Percentiles rank a stretch among this genome's conserved stretches.
Conservation (phyloP, 2,113 vertebrate genomes). For the Ornithorhynchus anatinus region DNA sequence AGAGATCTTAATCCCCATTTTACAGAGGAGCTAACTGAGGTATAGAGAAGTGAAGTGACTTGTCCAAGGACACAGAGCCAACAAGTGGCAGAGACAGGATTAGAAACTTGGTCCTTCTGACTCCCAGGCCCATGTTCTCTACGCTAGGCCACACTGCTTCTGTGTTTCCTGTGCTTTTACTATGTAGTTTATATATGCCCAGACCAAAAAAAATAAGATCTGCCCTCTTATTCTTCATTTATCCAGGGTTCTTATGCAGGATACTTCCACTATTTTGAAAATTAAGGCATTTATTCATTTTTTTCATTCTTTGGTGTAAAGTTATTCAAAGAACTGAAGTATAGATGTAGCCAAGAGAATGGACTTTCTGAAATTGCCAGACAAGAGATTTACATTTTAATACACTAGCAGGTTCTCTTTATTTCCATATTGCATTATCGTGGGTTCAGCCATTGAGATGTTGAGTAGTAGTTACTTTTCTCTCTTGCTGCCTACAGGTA, state of each 20-base stretch:
- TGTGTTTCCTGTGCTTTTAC: too few species aligned
- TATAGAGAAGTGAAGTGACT: too few species aligned
- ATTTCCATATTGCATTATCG: constrained; percentile 45
- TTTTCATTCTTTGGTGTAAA: too few species aligned
- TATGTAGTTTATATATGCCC: too few species aligned
- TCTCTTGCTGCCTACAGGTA: constrained; percentile 38
- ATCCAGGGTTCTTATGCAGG: not conserved
- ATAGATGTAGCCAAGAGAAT: constrained; percentile 10
- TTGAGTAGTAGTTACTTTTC: constrained; percentile 12
- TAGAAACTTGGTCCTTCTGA: too few species aligned
- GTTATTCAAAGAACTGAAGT: constrained; percentile 10
- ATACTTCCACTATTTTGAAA: not conserved
- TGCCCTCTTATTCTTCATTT: not conserved
- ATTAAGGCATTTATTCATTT: not conserved
- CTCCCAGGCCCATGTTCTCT: too few species aligned
- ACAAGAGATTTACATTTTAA: constrained; percentile 60
- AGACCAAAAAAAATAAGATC: too few species aligned
- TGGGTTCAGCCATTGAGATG: constrained; percentile 35
- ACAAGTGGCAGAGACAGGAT: too few species aligned
- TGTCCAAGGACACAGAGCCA: too few species aligned
- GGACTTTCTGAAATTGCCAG: constrained; percentile 7
- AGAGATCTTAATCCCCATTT: too few species aligned
- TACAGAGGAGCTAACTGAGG: too few species aligned
- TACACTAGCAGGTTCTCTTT: constrained; percentile 11
- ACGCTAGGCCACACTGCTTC: too few species aligned